A percentile compares a stretch with the other conserved stretches of the same genome.
Conservation (phyloP, 2,113 vertebrate species). For the Chaetodon trifascialis region DNA sequence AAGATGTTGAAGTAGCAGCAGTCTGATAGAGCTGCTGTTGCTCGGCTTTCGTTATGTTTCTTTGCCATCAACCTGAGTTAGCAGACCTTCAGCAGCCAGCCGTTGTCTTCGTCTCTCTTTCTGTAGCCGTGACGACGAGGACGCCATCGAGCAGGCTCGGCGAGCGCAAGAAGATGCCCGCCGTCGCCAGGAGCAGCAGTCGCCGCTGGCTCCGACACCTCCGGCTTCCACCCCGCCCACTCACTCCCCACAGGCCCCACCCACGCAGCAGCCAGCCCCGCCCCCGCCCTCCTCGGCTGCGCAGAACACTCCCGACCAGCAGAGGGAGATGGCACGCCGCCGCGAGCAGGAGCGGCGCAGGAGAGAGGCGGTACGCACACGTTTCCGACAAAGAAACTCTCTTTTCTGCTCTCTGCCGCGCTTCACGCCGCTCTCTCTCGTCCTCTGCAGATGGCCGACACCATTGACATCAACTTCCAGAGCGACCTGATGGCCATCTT, state of each 20-base stretch:
- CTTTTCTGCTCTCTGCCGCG: not conserved
- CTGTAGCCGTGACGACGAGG: conserved; percentile 89
- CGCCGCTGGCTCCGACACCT: conserved; percentile 77
- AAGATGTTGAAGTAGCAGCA: no score
- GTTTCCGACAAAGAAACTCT: rapidly evolving
- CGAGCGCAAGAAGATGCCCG: conserved; percentile 76
- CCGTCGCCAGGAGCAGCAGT: conserved; percentile 79
- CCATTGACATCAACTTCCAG: conserved; percentile 97
- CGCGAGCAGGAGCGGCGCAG: conserved; percentile 92
- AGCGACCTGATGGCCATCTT: conserved; percentile 96
- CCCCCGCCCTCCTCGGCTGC: conserved; percentile 66
- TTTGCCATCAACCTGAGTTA: no score
- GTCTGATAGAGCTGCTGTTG: no score
- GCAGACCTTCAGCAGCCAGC: no score
- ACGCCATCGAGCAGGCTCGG: conserved; percentile 74
- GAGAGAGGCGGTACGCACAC: conserved; percentile 88
- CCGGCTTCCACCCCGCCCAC: conserved; percentile 83
- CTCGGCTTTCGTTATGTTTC: no score
- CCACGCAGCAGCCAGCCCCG: conserved; percentile 62
- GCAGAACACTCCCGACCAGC: conserved; percentile 90
- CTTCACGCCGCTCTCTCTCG: not conserved
- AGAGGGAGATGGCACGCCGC: conserved; percentile 90
- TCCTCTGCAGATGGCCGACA: conserved; percentile 89
- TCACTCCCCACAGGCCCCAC: conserved; percentile 84
- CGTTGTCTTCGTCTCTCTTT: no score